Conservation (phyloP, 2,113 vertebrate genomes). For the Perca schrenkii region DNA sequence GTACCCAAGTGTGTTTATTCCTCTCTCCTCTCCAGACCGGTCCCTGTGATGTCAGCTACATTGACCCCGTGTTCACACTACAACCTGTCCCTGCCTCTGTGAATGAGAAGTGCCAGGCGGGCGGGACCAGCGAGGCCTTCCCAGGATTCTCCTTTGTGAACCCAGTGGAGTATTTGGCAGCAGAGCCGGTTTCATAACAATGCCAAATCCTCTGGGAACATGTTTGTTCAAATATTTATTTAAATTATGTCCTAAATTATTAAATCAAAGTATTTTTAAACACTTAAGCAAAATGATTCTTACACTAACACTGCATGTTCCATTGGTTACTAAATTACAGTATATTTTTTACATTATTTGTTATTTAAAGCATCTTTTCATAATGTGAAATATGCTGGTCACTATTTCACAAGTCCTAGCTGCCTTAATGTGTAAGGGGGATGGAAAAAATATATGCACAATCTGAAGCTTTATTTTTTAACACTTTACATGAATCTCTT, state of each 20-base stretch:
- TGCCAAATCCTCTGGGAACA: constrained; percentile 9
- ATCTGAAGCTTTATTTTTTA: constrained; percentile 34
- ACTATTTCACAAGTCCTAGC: constrained; percentile 39
- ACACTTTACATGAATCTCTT: constrained; percentile 18
- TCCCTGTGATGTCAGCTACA: constrained; percentile 84
- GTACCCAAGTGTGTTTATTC: not conserved
- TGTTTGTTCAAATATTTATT: constrained; percentile 59
- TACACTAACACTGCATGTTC: constrained; percentile 14
- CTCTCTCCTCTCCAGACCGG: constrained; percentile 68
- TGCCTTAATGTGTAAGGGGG: not conserved
- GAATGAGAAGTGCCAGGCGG: constrained; percentile 57
- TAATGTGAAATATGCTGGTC: constrained; percentile 41
- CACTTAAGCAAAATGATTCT: not conserved
- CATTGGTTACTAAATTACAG: not conserved
- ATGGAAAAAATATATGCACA: constrained; percentile 25
- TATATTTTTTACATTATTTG: constrained; percentile 25
- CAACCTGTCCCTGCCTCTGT: constrained; percentile 81
- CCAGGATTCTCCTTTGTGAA: constrained; percentile 83
- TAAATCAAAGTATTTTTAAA: constrained; percentile 58
- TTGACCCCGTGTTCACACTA: constrained; percentile 82
- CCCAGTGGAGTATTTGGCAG: constrained; percentile 48
- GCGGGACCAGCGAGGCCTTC: constrained; percentile 66
- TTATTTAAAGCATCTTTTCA: constrained; percentile 10
- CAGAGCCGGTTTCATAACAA: constrained; percentile 51
- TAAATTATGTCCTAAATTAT: constrained; percentile 48